Evolutionary conservation across 2,888 invertebrate genomes (phyloP).

Genomic region (Drosophila nigricruria): DNA sequence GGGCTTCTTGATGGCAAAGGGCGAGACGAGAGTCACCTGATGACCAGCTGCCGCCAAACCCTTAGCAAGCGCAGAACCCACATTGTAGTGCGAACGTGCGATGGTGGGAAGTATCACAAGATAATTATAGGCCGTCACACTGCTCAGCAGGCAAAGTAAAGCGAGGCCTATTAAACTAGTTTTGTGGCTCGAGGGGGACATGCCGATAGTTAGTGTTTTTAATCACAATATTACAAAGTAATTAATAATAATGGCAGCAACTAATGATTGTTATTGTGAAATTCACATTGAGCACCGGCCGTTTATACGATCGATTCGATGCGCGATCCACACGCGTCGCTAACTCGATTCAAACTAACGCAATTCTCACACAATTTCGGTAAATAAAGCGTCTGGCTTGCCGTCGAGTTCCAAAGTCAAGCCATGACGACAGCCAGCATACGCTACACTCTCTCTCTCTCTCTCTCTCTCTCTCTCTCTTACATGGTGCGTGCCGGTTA

Average conservation of each 20-base stretch:
- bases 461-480: too few relatives aligned
- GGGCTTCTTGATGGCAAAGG: constrained; percentile 76
- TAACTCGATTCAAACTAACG: constrained; percentile 34
- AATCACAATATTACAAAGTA: constrained; percentile 1
- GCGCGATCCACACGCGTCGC: constrained; percentile 11
- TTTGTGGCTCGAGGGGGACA: constrained; percentile 35
- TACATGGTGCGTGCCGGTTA: not conserved
- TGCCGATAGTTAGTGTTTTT: constrained; percentile 14
- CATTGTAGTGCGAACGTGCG: constrained; percentile 79
- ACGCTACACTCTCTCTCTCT: too few relatives aligned
- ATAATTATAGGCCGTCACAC: constrained; percentile 67
- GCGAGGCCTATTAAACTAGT: constrained; percentile 49
- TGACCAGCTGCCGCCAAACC: constrained; percentile 84
- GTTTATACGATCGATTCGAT: not conserved
- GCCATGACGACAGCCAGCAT: not conserved
- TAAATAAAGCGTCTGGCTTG: constrained; percentile 9
- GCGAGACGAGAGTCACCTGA: constrained; percentile 83
- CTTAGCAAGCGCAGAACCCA: constrained; percentile 82
- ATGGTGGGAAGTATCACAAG: constrained; percentile 68
- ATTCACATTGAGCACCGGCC: not conserved
- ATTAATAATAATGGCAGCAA: not conserved
- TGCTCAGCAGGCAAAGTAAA: constrained; percentile 53
- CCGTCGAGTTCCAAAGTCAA: not conserved
- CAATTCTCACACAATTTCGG: not conserved
- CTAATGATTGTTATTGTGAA: not conserved